Base-by-base conservation (phyloP, 2,888 invertebrate species). In the Petrolisthes cinctipes region DNA sequence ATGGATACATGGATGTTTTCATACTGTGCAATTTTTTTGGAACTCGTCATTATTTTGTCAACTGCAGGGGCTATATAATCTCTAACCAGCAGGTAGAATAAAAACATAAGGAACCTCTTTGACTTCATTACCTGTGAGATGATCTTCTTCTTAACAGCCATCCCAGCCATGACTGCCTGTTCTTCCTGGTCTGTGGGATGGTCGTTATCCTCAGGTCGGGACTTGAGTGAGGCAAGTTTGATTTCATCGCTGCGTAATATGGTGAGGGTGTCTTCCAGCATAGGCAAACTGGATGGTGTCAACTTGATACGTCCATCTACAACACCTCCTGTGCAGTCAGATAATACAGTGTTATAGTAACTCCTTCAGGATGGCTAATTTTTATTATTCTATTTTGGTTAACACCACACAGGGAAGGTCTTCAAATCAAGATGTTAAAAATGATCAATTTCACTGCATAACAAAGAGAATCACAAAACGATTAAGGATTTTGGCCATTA, bases 171-270 rank as follows among this genome's bases (percentile, higher is more conserved):
- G 56, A 86, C 91, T n/a, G 90, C 91, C 79, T 91, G 78, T 57
- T 90, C 91, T 57, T 83, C 85, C 51, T 84, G 83, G 76, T 90
- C 90, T 37, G 86, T 86, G 57, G 89, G 86, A 23, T 90, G 90
- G 68, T 91, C 91, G 20, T 91, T 91, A 9, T 93, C 93, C 0
- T 94, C 93, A 3, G 93, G 93, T 14, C 93, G 91, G 51, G 92
- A 90, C 85, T 92, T 92, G 87, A 93, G 90, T 1, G 92, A 92
- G 4, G 92, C 91, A 84, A 94, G 92, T 85, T 94, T 94, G 83
- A 95, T 93, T 91, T 94, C 94, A 91, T 94, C 94, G 90, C 93
- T 93, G 75, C 93, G 92, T 20, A 95, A 92, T 54, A 94, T 93
- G 79, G 93, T 93, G 51, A 95, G 91, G 0, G 94, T 92, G 92